phyloP scores from a whole-genome alignment of 1,140 invertebrate species.

The Antheraea mylitta region DNA sequence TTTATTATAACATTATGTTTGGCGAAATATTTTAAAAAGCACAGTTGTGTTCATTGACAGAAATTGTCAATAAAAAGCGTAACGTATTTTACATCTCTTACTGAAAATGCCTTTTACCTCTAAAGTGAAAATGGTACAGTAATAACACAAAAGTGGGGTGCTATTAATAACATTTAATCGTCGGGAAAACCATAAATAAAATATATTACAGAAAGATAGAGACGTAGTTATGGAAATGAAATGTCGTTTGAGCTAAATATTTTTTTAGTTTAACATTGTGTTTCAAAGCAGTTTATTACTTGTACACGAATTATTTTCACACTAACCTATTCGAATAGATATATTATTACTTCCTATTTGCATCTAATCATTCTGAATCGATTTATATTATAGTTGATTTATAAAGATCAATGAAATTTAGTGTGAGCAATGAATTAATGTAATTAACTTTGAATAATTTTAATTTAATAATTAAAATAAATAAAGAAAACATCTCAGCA shows the following conservation, averaged over 20 bases:
- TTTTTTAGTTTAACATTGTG: not conserved
- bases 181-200: slow-evolving; percentile 2
- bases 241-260: not conserved
- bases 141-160: not conserved
- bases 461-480: too few relatives aligned
- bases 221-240: not conserved
- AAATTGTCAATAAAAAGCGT: not conserved
- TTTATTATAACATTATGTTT: too few relatives aligned
- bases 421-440: too few relatives aligned
- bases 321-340: too few relatives aligned
- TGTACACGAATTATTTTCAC: too few relatives aligned
- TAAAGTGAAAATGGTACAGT: not conserved
- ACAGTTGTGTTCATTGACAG: not conserved
- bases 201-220: slow-evolving; percentile 3
- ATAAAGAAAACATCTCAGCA: too few relatives aligned
- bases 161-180: not conserved
- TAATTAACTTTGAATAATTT: too few relatives aligned
- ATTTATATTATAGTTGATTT: too few relatives aligned
- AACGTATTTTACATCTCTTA: not conserved
- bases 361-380: too few relatives aligned
- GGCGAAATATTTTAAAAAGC: not conserved
- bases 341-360: too few relatives aligned
- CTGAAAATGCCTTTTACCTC: not conserved
- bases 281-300: too few relatives aligned
- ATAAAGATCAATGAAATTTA: too few relatives aligned